Conservation (phyloP, 2,888 invertebrate species). For the Microctonus brassicae region DNA sequence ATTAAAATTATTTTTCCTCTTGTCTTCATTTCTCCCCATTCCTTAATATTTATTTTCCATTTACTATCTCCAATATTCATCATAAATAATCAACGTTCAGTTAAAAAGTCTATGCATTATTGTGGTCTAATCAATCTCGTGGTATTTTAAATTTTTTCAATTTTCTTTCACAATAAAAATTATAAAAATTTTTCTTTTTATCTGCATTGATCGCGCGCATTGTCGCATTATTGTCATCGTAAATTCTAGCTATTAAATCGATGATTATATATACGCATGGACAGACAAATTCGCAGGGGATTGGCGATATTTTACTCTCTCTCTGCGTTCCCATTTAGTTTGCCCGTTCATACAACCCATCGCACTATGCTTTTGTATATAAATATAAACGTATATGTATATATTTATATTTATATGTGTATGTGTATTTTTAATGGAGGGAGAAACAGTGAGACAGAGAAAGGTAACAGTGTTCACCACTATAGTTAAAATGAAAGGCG, state of each 20-base stretch:
- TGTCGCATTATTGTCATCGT: not conserved
- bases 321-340: conserved; percentile 65
- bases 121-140: not conserved
- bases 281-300: conserved; percentile 23
- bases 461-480: conserved; percentile 61
- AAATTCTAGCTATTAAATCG: not conserved
- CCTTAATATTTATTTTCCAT: not conserved
- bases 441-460: conserved; percentile 40
- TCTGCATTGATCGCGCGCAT: not conserved
- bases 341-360: conserved; percentile 23
- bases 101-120: not conserved
- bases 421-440: not conserved
- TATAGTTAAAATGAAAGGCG: conserved; percentile 69
- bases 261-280: not conserved
- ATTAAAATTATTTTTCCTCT: not conserved
- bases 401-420: conserved; percentile 14
- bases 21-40: not conserved
- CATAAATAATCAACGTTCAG: not conserved
- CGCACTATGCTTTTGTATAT: conserved; percentile 49
- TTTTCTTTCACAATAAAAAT: not conserved
- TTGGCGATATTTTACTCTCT: conserved; percentile 67
- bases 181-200: not conserved
- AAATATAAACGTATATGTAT: no score
- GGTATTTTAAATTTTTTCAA: no score
- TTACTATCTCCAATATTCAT: not conserved